A percentile compares a stretch with the other conserved stretches of the same genome.
Evolutionary conservation across 2,888 invertebrate genomes (phyloP).

Genomic region (Mythimna albipuncta): DNA sequence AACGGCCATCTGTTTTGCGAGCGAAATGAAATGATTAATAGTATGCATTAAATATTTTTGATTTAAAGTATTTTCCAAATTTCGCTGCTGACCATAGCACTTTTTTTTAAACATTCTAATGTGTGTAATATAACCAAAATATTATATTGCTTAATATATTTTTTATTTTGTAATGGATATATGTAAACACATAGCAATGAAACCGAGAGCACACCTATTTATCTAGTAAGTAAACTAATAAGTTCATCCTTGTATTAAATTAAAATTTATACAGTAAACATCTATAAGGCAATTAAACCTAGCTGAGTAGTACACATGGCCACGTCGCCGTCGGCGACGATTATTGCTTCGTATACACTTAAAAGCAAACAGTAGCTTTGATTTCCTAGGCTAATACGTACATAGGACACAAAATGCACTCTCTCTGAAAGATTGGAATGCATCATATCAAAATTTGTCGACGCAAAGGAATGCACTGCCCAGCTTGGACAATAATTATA

Average conservation of each 20-base stretch:
- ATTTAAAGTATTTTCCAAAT: not conserved
- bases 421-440: constrained; percentile 22
- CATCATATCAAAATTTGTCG: constrained; percentile 8
- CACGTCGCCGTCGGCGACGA: not conserved
- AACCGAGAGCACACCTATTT: constrained; percentile 1
- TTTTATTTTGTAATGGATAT: constrained; percentile 30
- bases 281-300: not conserved
- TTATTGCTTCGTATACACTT: not conserved
- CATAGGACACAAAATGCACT: not conserved
- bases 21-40: not conserved
- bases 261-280: constrained; percentile 5
- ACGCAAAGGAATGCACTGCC: constrained; percentile 8
- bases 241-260: constrained; percentile 6
- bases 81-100: not conserved
- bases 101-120: not conserved
- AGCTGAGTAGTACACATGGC: not conserved
- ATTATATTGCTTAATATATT: constrained; percentile 2
- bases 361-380: not conserved
- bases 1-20: too few relatives aligned
- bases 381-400: not conserved
- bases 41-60: not conserved
- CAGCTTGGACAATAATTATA: not conserved
- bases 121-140: constrained; percentile 14
- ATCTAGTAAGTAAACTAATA: constrained; percentile 9
- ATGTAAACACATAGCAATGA: constrained; percentile 4